phyloP scores from a whole-genome alignment of 2,113 vertebrate genomes.

The Cisticola juncidis region DNA sequence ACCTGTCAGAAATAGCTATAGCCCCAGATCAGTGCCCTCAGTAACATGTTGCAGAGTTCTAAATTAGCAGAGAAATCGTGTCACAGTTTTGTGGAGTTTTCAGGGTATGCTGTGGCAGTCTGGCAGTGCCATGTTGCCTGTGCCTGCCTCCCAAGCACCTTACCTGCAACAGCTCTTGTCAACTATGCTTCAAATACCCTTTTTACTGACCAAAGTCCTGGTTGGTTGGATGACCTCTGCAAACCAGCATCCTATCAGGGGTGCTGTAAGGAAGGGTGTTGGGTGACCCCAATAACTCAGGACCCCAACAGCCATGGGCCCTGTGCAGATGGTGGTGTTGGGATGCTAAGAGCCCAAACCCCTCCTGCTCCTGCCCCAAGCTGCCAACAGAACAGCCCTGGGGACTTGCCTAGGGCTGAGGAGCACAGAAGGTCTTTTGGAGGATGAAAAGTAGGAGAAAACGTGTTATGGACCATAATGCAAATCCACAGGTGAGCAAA shows the following conservation, averaged over 20 bases:
- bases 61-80: background rate
- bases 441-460: background rate
- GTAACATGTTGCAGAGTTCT: background rate
- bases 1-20: background rate
- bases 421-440: background rate
- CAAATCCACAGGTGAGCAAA: background rate
- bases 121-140: background rate
- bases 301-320: rapidly evolving
- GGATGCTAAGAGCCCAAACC: background rate
- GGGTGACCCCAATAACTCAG: background rate
- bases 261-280: background rate
- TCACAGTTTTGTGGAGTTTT: background rate
- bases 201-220: background rate
- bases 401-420: background rate
- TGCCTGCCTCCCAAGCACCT: background rate
- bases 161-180: background rate
- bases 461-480: background rate
- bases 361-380: background rate
- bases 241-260: background rate
- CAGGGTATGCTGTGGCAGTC: background rate
- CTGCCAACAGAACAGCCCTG: rapidly evolving
- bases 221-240: background rate
- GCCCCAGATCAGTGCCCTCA: background rate
- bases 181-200: background rate
- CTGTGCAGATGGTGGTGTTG: rapidly evolving